Evolutionary conservation across 2,888 invertebrate genomes (phyloP), one percentile per base, ranked within the genome.

Genomic region (Dryomyza anilis): DNA sequence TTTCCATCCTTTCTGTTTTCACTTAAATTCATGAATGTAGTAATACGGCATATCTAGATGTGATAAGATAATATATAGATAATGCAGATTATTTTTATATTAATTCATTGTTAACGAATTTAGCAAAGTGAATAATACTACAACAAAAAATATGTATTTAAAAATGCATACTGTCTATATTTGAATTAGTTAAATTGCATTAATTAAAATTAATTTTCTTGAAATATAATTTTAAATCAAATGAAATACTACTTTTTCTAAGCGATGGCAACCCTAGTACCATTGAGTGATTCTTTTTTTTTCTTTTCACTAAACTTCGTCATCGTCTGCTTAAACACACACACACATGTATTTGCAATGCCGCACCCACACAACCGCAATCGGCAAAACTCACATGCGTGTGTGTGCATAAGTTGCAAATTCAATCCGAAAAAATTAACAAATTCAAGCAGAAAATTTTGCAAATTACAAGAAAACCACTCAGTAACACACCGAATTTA

Each of bases 401-500:
- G 25, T 43, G 57, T 57, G 25, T 43, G 56, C 8, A 8, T 43
- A 25, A 2, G 29, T 4, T 8, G 27, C 39, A 57, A 27, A 45
- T 45, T 45, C 33, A 45, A 45, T 27, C 45, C 23, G 45, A n/a
- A 57, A 57, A 57, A n/a, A 25, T 19, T 10, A 16, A 45, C 23
- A 16, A 21, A 36, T 27, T n/a, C 57, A 25, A 45, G 25, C 50
- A 8, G 19, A 45, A 45, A 39, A 10, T 19, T 45, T 43, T 57
- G n/a, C 27, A 27, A 39, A 27, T n/a, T n/a, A n/a, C n/a, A n/a
- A n/a, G n/a, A n/a, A n/a, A n/a, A n/a, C n/a, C n/a, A n/a, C n/a
- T n/a, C n/a, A n/a, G n/a, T n/a, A 57, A 43, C 12, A 45, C 43
- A 57, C 57, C 57, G 43, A 57, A 27, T 45, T 45, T n/a, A 27